Base-by-base conservation (phyloP, 2,888 invertebrate species). In the Seira sanloemensis region DNA sequence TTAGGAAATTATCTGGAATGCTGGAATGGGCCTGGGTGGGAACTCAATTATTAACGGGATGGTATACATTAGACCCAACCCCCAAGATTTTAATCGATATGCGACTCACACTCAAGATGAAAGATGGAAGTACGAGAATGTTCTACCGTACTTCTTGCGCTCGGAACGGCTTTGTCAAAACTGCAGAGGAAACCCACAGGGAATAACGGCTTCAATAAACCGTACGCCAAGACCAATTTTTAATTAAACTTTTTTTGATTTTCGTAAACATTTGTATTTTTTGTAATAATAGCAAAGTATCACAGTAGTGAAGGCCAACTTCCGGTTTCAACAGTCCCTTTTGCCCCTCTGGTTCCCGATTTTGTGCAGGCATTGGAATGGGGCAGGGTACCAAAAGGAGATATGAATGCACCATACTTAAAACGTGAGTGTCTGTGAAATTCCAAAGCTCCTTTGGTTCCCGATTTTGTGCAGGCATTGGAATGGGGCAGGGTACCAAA, bases 301-400 rank as follows among this genome's bases (percentile, higher is more conserved):
- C 88, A 88, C 54, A 75, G 83, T 2, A 73, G 50, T 18, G 24
- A 76, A 5, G 89, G 89, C 1, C 85, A 79, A 71, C 18, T 84
- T 87, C 90, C 91, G 84, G 90, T 94, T 19, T 24, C 73, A 88
- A 91, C 93, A 84, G 89, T 93, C 50, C 90, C 90, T 83, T 94
- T 93, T 91, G 91, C 92, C 88, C 94, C 94, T 88, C 90, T 95
- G 76, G 91, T 93, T 1, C 90, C 93, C 86, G 91, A 92, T 62
- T 90, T 95, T 66, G 86, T 94, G 81, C 90, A 93, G 71, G 94
- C 94, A 54, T 93, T 93, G 9, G 90, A 91, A 89, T 93, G 93
- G 91, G 91, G 95, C 88, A 93, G 93, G 54, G 93, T 93, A 90
- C 88, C 91, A 4, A 89, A 91, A 26, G 89, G 91, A 46, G 92